Percentiles rank a stretch among this genome's conserved stretches.
phyloP scores from a whole-genome alignment of 2,113 vertebrate species.

The Colius striatus region DNA sequence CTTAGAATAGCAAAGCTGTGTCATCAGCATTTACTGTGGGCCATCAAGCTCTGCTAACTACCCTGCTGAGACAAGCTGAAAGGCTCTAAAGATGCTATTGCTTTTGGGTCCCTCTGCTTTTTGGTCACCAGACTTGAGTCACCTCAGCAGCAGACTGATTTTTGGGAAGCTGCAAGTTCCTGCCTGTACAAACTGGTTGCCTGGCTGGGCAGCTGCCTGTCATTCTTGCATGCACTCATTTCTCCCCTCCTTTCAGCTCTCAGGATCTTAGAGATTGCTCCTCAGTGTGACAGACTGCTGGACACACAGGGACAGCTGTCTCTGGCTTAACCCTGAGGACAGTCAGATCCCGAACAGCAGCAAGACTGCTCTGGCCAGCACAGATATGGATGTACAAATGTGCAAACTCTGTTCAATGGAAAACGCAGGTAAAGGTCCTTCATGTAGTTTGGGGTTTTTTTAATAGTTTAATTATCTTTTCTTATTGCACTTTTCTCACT shows the following conservation, averaged over 20 bases:
- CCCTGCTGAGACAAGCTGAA: background rate
- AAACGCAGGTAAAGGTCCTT: background rate
- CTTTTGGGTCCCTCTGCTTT: background rate
- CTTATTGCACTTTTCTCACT: background rate
- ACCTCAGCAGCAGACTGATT: background rate
- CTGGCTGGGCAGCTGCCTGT: background rate
- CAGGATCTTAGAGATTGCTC: background rate
- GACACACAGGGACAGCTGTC: background rate
- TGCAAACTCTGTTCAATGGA: background rate
- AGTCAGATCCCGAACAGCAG: background rate
- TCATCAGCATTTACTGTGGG: rapidly evolving
- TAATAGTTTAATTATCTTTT: background rate
- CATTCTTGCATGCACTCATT: rapidly evolving
- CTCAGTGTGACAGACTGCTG: rapidly evolving
- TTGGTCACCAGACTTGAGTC: background rate
- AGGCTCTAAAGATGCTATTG: background rate
- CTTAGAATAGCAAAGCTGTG: background rate
- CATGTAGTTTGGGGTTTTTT: background rate
- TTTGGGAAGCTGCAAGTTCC: rapidly evolving
- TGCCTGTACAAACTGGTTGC: background rate
- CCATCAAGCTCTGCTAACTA: background rate
- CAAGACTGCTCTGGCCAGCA: background rate
- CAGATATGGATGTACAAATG: background rate
- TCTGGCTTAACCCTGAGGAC: background rate
- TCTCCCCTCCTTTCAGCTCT: background rate